A percentile compares a stretch with the other conserved stretches of the same genome.
phyloP scores from a whole-genome alignment of 2,113 vertebrate genomes.

The Rhizomys pruinosus region DNA sequence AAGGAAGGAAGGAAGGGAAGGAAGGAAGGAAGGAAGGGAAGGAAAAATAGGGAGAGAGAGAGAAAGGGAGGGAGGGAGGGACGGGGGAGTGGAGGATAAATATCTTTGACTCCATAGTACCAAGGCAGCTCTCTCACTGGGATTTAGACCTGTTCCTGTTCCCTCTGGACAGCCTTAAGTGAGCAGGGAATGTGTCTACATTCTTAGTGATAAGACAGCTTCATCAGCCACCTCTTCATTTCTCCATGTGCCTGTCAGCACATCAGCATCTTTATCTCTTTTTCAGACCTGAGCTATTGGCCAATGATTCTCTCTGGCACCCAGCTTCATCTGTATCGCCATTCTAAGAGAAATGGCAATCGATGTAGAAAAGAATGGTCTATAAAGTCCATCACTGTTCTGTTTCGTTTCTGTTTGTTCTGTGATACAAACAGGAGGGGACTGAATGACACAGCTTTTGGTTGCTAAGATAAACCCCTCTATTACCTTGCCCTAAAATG shows the following conservation, averaged over 20 bases:
- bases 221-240: not conserved
- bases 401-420: slow-evolving; percentile 1
- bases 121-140: not conserved
- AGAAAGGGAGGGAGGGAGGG: not conserved
- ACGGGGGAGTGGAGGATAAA: not conserved
- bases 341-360: not conserved
- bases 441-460: not conserved
- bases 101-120: not conserved
- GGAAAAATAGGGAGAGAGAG: too few species aligned
- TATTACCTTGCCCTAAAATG: not conserved
- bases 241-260: not conserved
- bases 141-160: not conserved
- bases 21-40: too few species aligned
- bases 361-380: not conserved
- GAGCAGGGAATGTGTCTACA: not conserved
- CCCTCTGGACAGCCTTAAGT: not conserved
- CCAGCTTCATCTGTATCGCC: not conserved
- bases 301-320: not conserved
- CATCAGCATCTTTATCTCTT: not conserved
- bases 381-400: not conserved
- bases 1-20: not conserved
- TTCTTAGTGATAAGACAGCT: not conserved
- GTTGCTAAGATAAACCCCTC: slow-evolving; percentile 21
- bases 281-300: not conserved
- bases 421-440: not conserved